Percentiles rank a stretch among this genome's conserved stretches.
phyloP scores from a whole-genome alignment of 2,797 vertebrate genomes.

The Rallus crepitans region DNA sequence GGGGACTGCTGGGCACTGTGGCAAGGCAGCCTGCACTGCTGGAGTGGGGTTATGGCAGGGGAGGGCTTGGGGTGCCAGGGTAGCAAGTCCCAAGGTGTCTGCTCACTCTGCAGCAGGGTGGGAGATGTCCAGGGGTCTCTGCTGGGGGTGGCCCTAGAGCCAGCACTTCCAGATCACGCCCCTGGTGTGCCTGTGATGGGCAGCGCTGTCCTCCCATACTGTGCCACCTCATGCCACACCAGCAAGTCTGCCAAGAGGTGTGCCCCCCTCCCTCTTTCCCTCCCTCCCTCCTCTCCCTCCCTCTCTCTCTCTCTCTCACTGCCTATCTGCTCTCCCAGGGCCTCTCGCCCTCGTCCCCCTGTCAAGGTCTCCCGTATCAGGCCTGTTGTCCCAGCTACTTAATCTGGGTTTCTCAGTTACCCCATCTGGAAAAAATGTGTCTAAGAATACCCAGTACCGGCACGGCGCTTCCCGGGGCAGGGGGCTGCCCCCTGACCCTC shows the following conservation, averaged over 20 bases:
- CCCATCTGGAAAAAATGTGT: not conserved
- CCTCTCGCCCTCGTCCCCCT: not conserved
- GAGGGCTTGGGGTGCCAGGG: not conserved
- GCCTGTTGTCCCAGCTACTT: not conserved
- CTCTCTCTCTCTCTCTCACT: not conserved
- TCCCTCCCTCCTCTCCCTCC: not conserved
- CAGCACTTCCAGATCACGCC: fast-evolving
- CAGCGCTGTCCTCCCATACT: not conserved
- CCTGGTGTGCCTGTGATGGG: not conserved
- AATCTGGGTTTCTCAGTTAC: not conserved
- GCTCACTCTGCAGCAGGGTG: not conserved
- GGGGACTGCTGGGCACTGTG: not conserved
- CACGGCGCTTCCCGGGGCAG: fast-evolving
- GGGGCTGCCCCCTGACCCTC: not conserved
- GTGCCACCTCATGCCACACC: fast-evolving
- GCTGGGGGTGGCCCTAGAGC: not conserved
- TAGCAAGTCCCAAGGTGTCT: fast-evolving
- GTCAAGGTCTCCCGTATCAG: not conserved
- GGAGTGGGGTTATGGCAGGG: not conserved
- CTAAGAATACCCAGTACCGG: not conserved
- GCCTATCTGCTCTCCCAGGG: not conserved
- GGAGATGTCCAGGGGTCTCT: not conserved
- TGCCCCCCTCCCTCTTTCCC: too few species aligned
- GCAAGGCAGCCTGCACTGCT: not conserved
- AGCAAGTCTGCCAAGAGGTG: not conserved